Base-by-base conservation (phyloP, 2,113 vertebrate genomes). In the Gobiocypris rarus region DNA sequence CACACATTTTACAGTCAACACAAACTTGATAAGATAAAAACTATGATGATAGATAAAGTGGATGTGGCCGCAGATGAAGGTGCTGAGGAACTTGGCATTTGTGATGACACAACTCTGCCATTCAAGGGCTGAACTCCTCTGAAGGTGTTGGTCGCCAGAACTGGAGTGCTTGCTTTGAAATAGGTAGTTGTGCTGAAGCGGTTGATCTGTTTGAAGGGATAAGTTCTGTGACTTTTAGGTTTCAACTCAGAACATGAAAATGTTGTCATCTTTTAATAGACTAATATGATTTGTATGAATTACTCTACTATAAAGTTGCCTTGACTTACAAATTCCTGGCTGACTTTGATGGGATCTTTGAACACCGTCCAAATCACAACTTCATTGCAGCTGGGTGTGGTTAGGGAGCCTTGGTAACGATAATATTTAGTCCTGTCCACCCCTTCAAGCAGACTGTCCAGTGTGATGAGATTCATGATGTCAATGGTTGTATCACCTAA, bases 351-450 rank as follows among this genome's bases (percentile, higher is more conserved):
- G 1, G 93, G 87, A 26, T 95, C 89, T 5, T 93, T 86, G 86
- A 95, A 95, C 24, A 96, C 59, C 0, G 95, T 95, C 95, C 95
- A 95, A 1, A 93, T 63, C 0, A 95, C 95, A 0, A 22, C 88
- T 86, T 95, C 88, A 0, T 79, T 86, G 84, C 95, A 95, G 15
- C 1, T 7, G 0, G 95, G 95, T 2, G 89, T 94, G 34, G 94
- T 95, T 74, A 95, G 89, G 0, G 95, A 96, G 22, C 95, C 95
- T 24, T 13, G n/a, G 24, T 95, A 95, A 3, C 91, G 89, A 69
- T 92, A 95, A 83, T 92, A 95, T 75, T 90, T 89, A 17, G 75
- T 84, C 1, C 80, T 86, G 85, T 94, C 4, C 4, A 94, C 93
- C 1, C 86, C 28, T 24, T 88, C 87, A 58, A 95, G 84, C 74